Evolutionary conservation across 2,797 vertebrate species (phyloP).

Genomic region (Artibeus lituratus): DNA sequence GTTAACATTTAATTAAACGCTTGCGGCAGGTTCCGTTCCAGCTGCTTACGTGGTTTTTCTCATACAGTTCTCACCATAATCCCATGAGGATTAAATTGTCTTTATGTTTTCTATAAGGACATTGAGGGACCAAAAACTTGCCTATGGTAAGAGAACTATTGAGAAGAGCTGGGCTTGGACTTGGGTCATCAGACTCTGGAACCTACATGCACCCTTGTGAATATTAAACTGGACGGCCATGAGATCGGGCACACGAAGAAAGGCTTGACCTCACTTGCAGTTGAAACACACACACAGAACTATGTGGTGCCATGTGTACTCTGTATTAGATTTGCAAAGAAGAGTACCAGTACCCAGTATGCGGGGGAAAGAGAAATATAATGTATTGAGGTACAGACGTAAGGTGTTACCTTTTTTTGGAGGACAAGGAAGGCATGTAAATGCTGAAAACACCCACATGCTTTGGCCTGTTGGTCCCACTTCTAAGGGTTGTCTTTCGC

Average conservation of each 20-base stretch:
- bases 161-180: neutral
- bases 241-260: neutral
- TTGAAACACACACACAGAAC: neutral
- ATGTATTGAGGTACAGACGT: neutral
- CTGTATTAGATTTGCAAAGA: neutral
- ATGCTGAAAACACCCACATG: neutral
- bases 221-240: neutral
- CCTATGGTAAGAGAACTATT: neutral
- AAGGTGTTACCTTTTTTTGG: neutral
- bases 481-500: neutral
- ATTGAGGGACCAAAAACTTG: neutral
- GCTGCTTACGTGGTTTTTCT: neutral
- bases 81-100: neutral
- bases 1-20: conserved; percentile 18
- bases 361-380: neutral
- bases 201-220: neutral
- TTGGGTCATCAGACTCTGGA: neutral
- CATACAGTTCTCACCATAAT: neutral
- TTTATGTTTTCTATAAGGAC: conserved; percentile 19
- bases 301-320: neutral
- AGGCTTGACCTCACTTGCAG: neutral
- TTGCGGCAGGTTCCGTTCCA: neutral
- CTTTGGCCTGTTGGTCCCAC: neutral
- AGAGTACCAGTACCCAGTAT: neutral
- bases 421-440: neutral